Percentiles rank a stretch among this genome's conserved stretches.
These are phyloP conservation scores for Holothuria leucospilota DNA, from an alignment of 53 echinoderm and acorn worm species.

Conservation along the genomic window DNA sequence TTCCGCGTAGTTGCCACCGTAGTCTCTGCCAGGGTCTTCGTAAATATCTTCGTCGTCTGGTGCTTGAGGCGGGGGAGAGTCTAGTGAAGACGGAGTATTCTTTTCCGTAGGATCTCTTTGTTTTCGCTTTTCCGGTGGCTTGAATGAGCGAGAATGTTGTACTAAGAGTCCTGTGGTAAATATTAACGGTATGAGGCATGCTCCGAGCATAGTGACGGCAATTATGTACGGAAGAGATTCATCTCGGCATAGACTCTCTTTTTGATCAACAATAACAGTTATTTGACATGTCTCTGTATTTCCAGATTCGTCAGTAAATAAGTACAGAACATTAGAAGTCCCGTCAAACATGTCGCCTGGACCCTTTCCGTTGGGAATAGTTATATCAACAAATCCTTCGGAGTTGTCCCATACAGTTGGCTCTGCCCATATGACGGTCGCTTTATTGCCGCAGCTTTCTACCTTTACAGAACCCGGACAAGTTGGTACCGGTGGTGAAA, in stretches of 20 bases:
- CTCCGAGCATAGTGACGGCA: neutral
- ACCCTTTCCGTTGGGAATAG: neutral
- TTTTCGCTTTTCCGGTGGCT: too few species aligned
- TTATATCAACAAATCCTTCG: neutral
- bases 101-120: too few species aligned
- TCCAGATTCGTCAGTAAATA: constrained; percentile 12
- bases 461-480: constrained; percentile 2
- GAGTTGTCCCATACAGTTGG: constrained; percentile 16
- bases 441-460: neutral
- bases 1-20: too few species aligned
- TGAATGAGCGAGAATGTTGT: too few species aligned
- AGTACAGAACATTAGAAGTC: neutral
- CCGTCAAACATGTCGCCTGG: neutral
- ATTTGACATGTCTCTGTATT: constrained; percentile 16
- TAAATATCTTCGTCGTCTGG: neutral
- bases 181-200: neutral
- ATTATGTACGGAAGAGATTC: constrained; percentile 1
- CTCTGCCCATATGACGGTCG: neutral
- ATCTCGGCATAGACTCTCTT: neutral
- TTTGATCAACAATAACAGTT: neutral
- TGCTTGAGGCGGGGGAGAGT: neutral
- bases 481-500: neutral
- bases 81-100: neutral
- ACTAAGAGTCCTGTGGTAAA: neutral
- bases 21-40: neutral